Percentiles rank a stretch among this genome's conserved stretches.
phyloP scores from a whole-genome alignment of 1,140 invertebrate species.

The Solenopsis fugax region DNA sequence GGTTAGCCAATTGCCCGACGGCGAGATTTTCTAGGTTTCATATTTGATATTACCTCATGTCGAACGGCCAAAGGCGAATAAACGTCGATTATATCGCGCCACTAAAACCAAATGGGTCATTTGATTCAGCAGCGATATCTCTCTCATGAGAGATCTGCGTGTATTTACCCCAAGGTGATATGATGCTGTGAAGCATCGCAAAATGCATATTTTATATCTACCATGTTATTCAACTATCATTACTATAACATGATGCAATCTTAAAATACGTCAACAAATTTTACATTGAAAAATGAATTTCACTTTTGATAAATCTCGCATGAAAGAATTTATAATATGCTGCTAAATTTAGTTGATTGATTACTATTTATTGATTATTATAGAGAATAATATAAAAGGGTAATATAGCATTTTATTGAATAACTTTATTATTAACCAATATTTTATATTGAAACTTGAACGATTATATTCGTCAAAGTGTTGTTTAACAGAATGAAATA shows the following conservation, averaged over 20 bases:
- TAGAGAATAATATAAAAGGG: too few species aligned
- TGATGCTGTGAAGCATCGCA: constrained; percentile 77
- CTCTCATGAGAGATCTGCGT: constrained; percentile 84
- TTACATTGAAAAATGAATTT: background rate
- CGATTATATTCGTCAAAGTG: too few species aligned
- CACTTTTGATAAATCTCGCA: background rate
- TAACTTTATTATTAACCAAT: too few species aligned
- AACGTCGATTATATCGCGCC: constrained; percentile 83
- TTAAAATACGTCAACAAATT: constrained; percentile 8
- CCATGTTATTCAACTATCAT: background rate
- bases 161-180: constrained; percentile 78
- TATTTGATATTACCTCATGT: constrained; percentile 75
- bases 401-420: too few species aligned
- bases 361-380: too few species aligned
- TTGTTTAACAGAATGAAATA: too few species aligned
- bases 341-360: background rate
- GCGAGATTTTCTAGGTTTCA: constrained; percentile 81
- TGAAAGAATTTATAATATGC: background rate
- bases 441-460: too few species aligned
- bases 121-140: constrained; percentile 86
- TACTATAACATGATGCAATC: background rate
- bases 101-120: constrained; percentile 86
- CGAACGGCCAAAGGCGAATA: constrained; percentile 82
- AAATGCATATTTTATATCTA: constrained; percentile 81
- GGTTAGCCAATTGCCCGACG: constrained; percentile 77